These are phyloP conservation scores for Pseudomugil tenellus DNA, from an alignment of 2,797 vertebrate species.

Conservation along the genomic window DNA sequence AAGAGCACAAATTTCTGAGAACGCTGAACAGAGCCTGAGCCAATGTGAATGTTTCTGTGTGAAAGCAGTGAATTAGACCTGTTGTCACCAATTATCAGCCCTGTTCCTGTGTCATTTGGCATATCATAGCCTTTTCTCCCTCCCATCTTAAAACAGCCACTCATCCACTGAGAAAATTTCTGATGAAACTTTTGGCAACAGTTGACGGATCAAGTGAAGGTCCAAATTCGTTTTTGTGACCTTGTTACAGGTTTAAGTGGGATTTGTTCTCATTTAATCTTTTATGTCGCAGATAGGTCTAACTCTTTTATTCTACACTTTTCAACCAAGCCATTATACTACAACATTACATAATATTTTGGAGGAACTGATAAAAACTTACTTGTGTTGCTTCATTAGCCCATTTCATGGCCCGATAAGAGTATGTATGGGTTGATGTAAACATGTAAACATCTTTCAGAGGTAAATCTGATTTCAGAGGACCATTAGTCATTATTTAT, in stretches of 20 bases:
- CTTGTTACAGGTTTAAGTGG: not conserved
- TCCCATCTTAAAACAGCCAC: no score
- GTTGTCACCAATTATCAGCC: not conserved
- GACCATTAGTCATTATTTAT: not conserved
- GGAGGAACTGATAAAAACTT: not conserved
- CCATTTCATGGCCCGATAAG: not conserved
- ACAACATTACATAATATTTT: not conserved
- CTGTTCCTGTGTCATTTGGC: not conserved
- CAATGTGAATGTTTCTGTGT: not conserved
- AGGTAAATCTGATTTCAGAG: not conserved
- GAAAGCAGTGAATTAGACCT: not conserved
- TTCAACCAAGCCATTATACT: not conserved
- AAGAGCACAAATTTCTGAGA: no score
- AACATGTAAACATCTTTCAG: not conserved
- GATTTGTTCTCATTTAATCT: no score
- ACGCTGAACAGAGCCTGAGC: no score
- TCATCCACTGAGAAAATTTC: no score
- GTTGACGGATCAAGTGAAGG: not conserved
- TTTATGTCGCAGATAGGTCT: no score
- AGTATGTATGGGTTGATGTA: not conserved
- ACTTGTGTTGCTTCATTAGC: not conserved
- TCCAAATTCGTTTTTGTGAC: not conserved
- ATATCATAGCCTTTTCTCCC: not conserved
- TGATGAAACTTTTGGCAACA: not conserved
- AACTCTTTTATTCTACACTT: not conserved